phyloP scores from a whole-genome alignment of 2,113 vertebrate genomes.

The Erythrolamprus reginae region DNA sequence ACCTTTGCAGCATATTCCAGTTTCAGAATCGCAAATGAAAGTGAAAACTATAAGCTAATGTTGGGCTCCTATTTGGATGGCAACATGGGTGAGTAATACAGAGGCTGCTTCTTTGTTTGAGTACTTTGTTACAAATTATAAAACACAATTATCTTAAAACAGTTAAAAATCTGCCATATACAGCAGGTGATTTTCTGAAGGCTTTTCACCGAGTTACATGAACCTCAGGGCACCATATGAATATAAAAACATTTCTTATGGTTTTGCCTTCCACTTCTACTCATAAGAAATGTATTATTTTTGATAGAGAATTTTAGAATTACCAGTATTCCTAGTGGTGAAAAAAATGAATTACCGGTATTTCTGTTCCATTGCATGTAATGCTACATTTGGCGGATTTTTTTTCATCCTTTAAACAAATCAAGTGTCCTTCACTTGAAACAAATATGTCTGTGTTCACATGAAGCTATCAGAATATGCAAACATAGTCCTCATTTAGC shows the following conservation, averaged over 20 bases:
- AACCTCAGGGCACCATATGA: neutral
- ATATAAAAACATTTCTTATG: neutral
- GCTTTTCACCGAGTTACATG: neutral
- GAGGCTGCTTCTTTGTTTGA: neutral
- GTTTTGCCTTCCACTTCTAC: neutral
- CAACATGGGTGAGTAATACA: conserved; percentile 28
- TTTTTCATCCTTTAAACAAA: neutral
- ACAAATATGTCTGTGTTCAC: neutral
- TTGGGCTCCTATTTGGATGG: conserved; percentile 23
- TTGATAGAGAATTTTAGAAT: neutral
- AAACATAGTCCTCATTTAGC: neutral
- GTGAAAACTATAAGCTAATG: conserved; percentile 21
- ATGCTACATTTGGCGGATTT: neutral
- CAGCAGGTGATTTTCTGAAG: neutral
- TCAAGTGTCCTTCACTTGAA: neutral
- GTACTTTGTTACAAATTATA: neutral
- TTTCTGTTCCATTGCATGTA: neutral
- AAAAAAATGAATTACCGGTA: neutral
- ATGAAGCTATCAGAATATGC: neutral
- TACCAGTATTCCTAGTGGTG: too few relatives aligned
- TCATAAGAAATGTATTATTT: neutral
- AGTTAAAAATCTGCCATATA: neutral
- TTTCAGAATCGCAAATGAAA: conserved; percentile 27
- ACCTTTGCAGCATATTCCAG: conserved; percentile 21
- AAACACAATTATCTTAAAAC: neutral